These are phyloP conservation scores for Leptura quadrifasciata DNA, from an alignment of 2,888 invertebrate genomes.

Conservation along the genomic window DNA sequence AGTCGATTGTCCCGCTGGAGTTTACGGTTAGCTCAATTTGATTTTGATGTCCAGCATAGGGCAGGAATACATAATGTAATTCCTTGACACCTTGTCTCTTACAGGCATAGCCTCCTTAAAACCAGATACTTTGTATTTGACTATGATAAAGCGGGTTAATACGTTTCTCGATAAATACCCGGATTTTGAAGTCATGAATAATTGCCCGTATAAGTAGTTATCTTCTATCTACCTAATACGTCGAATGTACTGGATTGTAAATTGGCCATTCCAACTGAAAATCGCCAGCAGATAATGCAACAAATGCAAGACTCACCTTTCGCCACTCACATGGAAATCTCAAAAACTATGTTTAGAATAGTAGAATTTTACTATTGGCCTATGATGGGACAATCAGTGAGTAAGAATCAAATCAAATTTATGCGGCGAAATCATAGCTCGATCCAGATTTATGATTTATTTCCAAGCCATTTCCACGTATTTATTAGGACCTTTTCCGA, in stretches of 20 bases:
- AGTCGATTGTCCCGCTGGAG: slow-evolving; percentile 61
- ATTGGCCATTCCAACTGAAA: background rate
- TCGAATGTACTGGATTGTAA: background rate
- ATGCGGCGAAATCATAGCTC: background rate
- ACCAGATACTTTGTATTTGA: background rate
- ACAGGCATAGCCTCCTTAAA: background rate
- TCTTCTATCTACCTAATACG: background rate
- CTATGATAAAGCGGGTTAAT: background rate
- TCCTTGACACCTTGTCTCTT: slow-evolving; percentile 55
- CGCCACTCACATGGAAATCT: background rate
- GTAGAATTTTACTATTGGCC: slow-evolving; percentile 12
- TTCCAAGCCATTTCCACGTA: too few species aligned
- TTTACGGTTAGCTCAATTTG: slow-evolving; percentile 50
- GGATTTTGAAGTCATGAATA: too few species aligned
- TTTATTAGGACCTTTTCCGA: background rate
- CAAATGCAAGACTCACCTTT: background rate
- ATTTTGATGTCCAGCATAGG: slow-evolving; percentile 56
- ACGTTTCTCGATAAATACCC: background rate
- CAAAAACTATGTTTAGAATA: background rate
- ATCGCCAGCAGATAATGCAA: background rate
- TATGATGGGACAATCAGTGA: background rate
- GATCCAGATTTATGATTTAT: background rate
- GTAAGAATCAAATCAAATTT: background rate
- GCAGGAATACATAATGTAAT: slow-evolving; percentile 58
- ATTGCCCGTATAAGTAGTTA: background rate